Conservation (phyloP, 1,140 invertebrate genomes). For the Chlorops oryzae region DNA sequence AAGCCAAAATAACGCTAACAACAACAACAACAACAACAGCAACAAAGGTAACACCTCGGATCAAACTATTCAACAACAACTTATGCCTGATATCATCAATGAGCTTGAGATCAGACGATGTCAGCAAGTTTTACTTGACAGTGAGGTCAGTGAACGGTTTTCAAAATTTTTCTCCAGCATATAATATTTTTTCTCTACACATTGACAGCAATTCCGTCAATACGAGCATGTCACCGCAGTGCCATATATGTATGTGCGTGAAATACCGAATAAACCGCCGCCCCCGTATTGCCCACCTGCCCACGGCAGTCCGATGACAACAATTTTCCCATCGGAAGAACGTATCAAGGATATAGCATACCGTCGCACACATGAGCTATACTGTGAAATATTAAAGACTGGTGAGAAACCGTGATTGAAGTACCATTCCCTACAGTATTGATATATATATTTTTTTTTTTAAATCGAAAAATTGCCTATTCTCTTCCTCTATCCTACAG, state of each 20-base stretch:
- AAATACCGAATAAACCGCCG: conserved; percentile 30
- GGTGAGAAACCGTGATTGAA: conserved; percentile 8
- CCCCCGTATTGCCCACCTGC: conserved; percentile 28
- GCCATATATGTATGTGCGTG: conserved; percentile 20
- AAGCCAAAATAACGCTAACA: neutral
- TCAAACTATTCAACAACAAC: neutral
- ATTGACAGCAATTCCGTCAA: conserved; percentile 9
- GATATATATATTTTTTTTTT: conserved; percentile 2
- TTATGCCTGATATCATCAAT: conserved; percentile 25
- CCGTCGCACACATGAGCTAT: conserved; percentile 23
- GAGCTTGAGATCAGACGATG: conserved; percentile 19
- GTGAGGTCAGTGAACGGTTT: conserved; percentile 14
- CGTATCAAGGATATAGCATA: conserved; percentile 25
- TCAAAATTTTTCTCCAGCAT: neutral
- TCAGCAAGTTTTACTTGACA: conserved; percentile 18
- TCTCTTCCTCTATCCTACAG: conserved; percentile 4
- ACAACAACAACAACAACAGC: neutral
- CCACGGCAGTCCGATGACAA: conserved; percentile 28
- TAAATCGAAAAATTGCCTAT: neutral
- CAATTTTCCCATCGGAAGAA: conserved; percentile 26
- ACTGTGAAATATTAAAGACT: conserved; percentile 19
- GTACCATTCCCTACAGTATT: neutral
- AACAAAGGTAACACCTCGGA: neutral
- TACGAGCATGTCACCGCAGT: conserved; percentile 10
- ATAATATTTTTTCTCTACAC: neutral